Base-by-base conservation (phyloP, 1,140 invertebrate species). In the Patella vulgata region DNA sequence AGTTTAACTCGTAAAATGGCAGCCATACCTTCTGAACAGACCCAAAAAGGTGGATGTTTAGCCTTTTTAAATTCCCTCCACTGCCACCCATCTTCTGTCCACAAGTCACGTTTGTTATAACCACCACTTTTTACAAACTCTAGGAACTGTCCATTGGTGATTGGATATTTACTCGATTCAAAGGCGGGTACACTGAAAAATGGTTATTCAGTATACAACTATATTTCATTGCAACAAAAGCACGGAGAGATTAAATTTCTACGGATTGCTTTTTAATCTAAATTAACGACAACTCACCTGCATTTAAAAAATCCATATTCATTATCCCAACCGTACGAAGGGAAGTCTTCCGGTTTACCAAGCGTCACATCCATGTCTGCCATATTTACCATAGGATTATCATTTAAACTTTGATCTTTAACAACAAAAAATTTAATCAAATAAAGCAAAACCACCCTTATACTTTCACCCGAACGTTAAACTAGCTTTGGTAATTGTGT, bases 261-360 rank as follows among this genome's bases (percentile, higher is more conserved):
- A n/a, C n/a, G n/a, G n/a, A n/a, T n/a, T n/a, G n/a, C n/a, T n/a
- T n/a, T n/a, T n/a, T n/a, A n/a, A n/a, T n/a, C n/a, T n/a, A n/a
- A n/a, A n/a, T n/a, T n/a, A n/a, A n/a, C n/a, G n/a, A n/a, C n/a
- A n/a, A n/a, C n/a, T 70, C 65, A 82, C 82, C 63, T 73, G 67
- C 69, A 74, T 2, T 58, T 62, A 0, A 69, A 59, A 36, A 75
- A 54, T 21, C 83, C 83, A 67, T 84, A 85, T 54, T 83, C 82
- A 65, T 81, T 84, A 64, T 85, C 83, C 82, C 82, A 85, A 17
- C 82, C 83, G 68, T 77, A 85, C 0, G 80, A 79, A 11, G 82
- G 81, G 63, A 79, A 82, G 36, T 80, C 62, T 21, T 42, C 48
- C 14, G 76, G 78, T 59, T 84, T 85, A 1, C 82, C 83, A 30